Conservation (phyloP, 2,113 vertebrate genomes). For the Puntigrus tetrazona region DNA sequence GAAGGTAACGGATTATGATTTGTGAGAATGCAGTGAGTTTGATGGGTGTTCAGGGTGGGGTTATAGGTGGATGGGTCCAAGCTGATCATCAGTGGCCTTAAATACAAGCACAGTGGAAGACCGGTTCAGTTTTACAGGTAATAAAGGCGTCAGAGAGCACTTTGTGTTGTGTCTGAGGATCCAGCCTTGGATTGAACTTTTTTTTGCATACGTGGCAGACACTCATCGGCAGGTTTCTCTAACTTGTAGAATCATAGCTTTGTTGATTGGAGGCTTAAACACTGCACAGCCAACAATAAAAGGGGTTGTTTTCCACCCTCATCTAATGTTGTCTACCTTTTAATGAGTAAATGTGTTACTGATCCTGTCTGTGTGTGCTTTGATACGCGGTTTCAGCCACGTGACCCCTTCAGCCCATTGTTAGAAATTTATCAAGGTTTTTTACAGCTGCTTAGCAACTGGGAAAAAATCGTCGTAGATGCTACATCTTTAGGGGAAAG, state of each 20-base stretch:
- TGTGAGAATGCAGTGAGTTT: background rate
- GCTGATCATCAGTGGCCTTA: slow-evolving; percentile 46
- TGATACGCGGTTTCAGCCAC: background rate
- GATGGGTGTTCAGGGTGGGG: background rate
- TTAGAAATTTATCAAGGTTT: background rate
- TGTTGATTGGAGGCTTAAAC: background rate
- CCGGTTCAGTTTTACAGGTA: slow-evolving; percentile 48
- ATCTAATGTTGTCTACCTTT: background rate
- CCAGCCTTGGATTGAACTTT: background rate
- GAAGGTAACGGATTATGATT: background rate
- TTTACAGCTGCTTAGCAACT: background rate
- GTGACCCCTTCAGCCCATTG: background rate
- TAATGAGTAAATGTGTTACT: background rate
- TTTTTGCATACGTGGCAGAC: background rate
- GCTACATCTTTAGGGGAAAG: background rate
- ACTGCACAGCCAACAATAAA: slow-evolving; percentile 13
- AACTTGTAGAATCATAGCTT: background rate
- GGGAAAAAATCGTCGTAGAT: background rate
- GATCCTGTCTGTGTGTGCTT: background rate
- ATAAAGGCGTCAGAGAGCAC: slow-evolving; percentile 42
- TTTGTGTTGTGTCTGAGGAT: background rate
- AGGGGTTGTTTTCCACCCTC: slow-evolving; percentile 13
- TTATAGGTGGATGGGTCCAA: slow-evolving; percentile 12
- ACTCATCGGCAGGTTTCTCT: slow-evolving; percentile 5
- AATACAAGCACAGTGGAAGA: slow-evolving; percentile 43